Evolutionary conservation across 35 echinoderm and acorn worm genomes (phyloP).

Genomic region (Anneissia japonica): DNA sequence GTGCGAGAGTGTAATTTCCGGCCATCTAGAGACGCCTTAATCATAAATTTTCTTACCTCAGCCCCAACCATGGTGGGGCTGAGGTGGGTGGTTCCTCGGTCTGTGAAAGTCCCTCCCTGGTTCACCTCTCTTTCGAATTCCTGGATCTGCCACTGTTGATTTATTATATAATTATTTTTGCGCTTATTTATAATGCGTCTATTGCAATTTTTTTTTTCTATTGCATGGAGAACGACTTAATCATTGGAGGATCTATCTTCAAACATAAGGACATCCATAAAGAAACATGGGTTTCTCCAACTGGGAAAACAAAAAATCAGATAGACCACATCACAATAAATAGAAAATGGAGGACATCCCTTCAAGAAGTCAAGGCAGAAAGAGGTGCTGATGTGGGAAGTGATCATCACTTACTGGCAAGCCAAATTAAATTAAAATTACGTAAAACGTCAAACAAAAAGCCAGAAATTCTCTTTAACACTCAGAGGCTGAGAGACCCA

Average conservation of each 20-base stretch:
- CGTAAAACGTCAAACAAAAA: background rate
- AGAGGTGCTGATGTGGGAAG: conserved; percentile 27
- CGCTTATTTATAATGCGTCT: no score
- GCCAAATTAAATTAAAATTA: conserved; percentile 23
- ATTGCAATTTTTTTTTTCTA: no score
- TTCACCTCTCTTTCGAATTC: no score
- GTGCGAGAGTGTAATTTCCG: no score
- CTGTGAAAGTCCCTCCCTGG: no score
- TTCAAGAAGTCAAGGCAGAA: conserved; percentile 1
- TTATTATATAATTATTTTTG: no score
- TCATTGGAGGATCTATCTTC: conserved; percentile 30
- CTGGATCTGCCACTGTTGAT: no score
- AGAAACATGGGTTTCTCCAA: conserved; percentile 8
- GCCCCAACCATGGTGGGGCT: no score
- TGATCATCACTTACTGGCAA: conserved; percentile 27
- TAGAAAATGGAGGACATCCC: background rate
- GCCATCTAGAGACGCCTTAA: no score
- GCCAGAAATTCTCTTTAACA: conserved; percentile 7
- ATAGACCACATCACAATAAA: conserved; percentile 23
- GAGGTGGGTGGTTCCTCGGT: no score
- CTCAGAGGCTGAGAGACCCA: background rate
- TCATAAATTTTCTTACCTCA: no score
- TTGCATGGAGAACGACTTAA: conserved; percentile 6
- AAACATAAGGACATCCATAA: conserved; percentile 19
- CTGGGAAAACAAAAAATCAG: background rate